Conservation (phyloP, 2,113 vertebrate species). For the Phalacrocorax pelagicus region DNA sequence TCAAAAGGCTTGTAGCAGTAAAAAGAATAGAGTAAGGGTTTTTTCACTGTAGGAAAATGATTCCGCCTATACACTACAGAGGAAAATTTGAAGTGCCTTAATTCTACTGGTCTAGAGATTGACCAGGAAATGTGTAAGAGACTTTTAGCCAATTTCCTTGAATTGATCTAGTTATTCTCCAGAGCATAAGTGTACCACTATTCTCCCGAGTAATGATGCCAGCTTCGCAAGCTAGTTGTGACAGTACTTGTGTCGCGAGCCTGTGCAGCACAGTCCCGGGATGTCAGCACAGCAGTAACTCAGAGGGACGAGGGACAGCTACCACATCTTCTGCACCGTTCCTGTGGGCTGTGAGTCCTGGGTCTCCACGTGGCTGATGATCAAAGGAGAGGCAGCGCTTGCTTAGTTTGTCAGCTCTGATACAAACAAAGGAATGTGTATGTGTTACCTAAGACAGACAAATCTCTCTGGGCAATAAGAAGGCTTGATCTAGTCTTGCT, state of each 20-base stretch:
- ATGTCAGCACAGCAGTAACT: not conserved
- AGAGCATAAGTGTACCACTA: not conserved
- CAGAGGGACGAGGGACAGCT: not conserved
- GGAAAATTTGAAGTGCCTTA: not conserved
- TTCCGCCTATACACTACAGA: not conserved
- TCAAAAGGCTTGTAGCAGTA: not conserved
- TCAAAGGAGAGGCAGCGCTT: not conserved
- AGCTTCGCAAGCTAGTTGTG: not conserved
- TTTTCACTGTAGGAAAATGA: not conserved
- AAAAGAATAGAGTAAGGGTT: not conserved
- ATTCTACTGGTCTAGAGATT: not conserved
- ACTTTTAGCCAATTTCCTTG: not conserved
- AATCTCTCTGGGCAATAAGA: not conserved
- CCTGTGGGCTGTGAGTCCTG: not conserved
- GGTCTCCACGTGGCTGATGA: rapidly evolving
- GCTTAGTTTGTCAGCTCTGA: not conserved
- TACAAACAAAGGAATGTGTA: not conserved
- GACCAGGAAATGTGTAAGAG: not conserved
- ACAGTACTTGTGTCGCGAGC: no score
- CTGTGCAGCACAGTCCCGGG: rapidly evolving
- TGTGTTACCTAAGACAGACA: not conserved
- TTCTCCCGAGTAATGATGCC: not conserved
- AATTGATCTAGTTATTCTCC: not conserved
- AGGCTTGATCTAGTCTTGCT: not conserved
- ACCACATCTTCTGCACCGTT: not conserved